Evolutionary conservation across 2,888 invertebrate species (phyloP), one percentile per base, ranked within the genome.

Genomic region (Orchesella flavescens): DNA sequence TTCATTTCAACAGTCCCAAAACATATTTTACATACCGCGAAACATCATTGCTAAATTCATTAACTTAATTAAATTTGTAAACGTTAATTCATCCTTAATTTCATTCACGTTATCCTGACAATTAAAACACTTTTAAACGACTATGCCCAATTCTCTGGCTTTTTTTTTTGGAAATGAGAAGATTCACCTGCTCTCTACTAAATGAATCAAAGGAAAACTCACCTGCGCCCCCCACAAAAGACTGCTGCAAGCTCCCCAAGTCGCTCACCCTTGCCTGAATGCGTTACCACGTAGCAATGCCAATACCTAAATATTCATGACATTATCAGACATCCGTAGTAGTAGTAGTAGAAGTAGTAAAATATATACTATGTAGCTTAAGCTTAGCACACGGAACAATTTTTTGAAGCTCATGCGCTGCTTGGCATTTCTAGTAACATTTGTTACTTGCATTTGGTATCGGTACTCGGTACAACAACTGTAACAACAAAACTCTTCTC

Each of bases 401-500:
- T 34, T 74, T 23, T 63, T 44, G 74, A 74, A 74, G 74, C 74
- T 74, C 74, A 75, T 75, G 75, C 75, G 75, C 75, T 65, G 19
- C 57, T 75, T 74, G 55, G 65, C 75, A 65, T 65, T 66, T 65
- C 44, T 44, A 44, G 12, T 66, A 53, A 49, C 74, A 74, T 74
- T 74, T 66, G 74, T 74, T 65, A 66, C 75, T 73, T 63, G 34
- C 61, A 61, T 63, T n/a, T 34, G 19, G 55, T 34, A 74, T 65
- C 57, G 65, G 65, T 59, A 46, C 59, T 74, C n/a, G 34, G 66
- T 55, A 75, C 75, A 55, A 65, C 49, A 49, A 71, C 57, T 66
- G 53, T 63, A 74, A 49, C 49, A 74, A 74, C 46, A 63, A 15
- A n/a, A 61, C 24, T 24, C 9, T 49, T 49, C 49, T 24, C 9